Evolutionary conservation across 2,888 invertebrate species (phyloP), one percentile per base, ranked within the genome.

Genomic region (Tenthredo notha): DNA sequence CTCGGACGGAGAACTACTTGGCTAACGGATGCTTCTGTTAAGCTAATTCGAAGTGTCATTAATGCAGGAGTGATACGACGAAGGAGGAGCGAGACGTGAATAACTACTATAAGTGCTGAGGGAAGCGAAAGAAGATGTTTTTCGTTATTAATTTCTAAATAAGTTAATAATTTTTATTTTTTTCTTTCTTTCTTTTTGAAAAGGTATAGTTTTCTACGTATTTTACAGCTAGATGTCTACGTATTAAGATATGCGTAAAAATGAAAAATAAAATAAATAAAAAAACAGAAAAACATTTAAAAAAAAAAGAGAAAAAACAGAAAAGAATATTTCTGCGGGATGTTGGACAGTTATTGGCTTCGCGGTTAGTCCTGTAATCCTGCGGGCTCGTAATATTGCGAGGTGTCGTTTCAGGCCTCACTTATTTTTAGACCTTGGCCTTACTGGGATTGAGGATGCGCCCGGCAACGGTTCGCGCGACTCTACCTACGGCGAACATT

Each of bases 1-100:
- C 70, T 67, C 67, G 47, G 9, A 83, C 67, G 67, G 83, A 83
- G 50, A 83, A 83, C 83, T 47, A 83, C 83, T 83, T 77, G 21
- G 43, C 85, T 37, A 25, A 80, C 85, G 85, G 80, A 85, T 85
- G 85, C 85, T 78, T 61, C 85, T 85, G 85, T 85, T 85, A 85
- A 85, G 85, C 82, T 85, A 61, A 85, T 82, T 85, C 85, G 50
- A 82, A 70, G 78, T 54, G 85, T 78, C 78, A 82, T 85, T 85
- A 82, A 67, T 80, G 78, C 50, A 70, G 70, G 67, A 85, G 85
- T 78, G 85, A 85, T 85, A 84, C 54, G 65, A 78, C 29, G 70
- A 61, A 40, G 43, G 21, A 74, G 67, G 29, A 67, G 40, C 29
- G 74, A 1, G 74, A 74, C n/a, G 29, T 29, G 50, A 29, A 74